Base-by-base conservation (phyloP, 2,888 invertebrate genomes). In the Tachina grossa region DNA sequence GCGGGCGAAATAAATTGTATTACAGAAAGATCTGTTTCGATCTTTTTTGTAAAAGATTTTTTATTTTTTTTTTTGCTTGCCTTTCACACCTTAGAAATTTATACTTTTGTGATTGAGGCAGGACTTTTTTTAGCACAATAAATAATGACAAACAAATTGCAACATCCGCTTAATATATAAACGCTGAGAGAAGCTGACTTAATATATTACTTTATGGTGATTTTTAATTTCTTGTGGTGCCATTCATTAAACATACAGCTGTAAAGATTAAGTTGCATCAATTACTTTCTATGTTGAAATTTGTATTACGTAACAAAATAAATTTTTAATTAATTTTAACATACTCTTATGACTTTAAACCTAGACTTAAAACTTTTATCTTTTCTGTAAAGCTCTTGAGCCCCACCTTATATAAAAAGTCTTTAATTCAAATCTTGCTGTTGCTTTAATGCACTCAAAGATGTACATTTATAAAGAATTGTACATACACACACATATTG, bases 121-220 rank as follows among this genome's bases (percentile, higher is more conserved):
- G 43, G 49, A 75, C 39, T 57, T 68, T 49, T 5, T 6, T 13
- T 16, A 31, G 31, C 53, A 53, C 57, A n/a, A 53, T 9, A 45
- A 13, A 47, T 14, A 63, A 53, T 57, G 16, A 41, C 31, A 66
- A 71, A 76, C 68, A 80, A 79, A 79, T 83, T 80, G 55, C 71
- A 66, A 83, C 83, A 79, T 83, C 85, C 85, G 83, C 71, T 71
- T 72, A 55, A 53, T 55, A 68, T 31, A 41, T 55, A 66, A 66
- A 74, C 65, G 66, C 65, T 72, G 55, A 63, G n/a, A 79, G 41
- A n/a, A 63, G 55, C 31, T 22, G 9, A 16, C 13, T 51, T 45
- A 9, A 22, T n/a, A 16, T 43, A 9, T 49, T 1, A 39, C 6
- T n/a, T 59, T 16, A 41, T 47, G 45, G 22, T 61, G 11, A 43